Evolutionary conservation across 2,888 invertebrate genomes (phyloP), one percentile per base, ranked within the genome.

Genomic region (Drosophila tanythrix): DNA sequence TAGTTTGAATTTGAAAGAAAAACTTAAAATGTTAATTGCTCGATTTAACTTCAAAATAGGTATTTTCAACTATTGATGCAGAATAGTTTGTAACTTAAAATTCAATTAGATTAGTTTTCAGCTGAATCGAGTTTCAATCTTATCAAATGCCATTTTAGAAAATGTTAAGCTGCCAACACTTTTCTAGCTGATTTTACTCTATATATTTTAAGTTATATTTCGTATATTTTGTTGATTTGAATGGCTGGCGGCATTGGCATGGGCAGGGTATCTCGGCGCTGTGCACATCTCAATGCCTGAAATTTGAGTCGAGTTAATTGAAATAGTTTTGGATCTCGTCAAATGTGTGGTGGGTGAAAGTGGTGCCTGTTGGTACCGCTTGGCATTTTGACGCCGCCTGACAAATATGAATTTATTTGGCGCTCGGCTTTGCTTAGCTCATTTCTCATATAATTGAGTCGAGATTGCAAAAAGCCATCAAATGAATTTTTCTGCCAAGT

Each of bases 401-500:
- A 69, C 82, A 70, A 80, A 85, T 80, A 80, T 81, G 81, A 69
- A 83, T 83, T 78, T 78, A 74, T 74, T 80, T 74, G 48, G 40
- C 68, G 62, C 71, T 70, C 38, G 35, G 33, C 40, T 67, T 57
- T 59, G 66, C 52, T 79, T 74, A 70, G 74, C 72, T 74, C 68
- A 73, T 76, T 84, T 79, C 64, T 53, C 79, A 72, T 73, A 76
- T 87, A 89, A 85, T 89, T 89, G 89, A 61, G 73, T 65, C 61
- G 59, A 71, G 71, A 79, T 86, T 70, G 79, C 68, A 52, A 67
- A 65, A 53, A 31, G 55, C 38, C n/a, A 33, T 58, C 48, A 57
- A 69, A 43, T 57, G 61, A 60, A 63, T 63, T 50, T 38, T 33
- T n/a, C 57, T 75, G 70, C 65, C 76, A 70, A 66, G 65, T 52